A percentile compares a stretch with the other conserved stretches of the same genome.
phyloP scores from a whole-genome alignment of 2,797 vertebrate species.

The Phrynocephalus forsythii region DNA sequence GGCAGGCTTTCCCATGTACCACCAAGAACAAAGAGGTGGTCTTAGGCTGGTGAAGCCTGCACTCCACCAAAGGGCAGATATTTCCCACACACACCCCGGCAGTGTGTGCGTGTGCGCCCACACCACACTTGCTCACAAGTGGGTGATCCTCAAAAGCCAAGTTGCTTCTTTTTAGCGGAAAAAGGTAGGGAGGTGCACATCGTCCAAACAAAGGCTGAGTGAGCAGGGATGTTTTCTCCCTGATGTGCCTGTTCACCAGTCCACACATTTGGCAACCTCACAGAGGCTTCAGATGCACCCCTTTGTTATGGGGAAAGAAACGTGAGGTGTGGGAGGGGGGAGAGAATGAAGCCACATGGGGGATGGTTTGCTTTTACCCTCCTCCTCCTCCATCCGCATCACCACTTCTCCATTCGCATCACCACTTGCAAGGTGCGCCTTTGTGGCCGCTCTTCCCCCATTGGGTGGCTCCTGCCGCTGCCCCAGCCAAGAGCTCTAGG shows the following conservation, averaged over 20 bases:
- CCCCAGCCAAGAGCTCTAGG: slow-evolving; percentile 40
- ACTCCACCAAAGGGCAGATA: background rate
- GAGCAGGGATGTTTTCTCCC: no score
- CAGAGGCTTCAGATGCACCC: no score
- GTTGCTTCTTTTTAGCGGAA: background rate
- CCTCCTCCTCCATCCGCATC: slow-evolving; percentile 57
- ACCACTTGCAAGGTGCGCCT: slow-evolving; percentile 4
- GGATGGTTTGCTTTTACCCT: slow-evolving; percentile 71
- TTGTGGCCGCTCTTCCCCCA: background rate
- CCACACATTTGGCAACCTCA: no score
- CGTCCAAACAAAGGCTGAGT: background rate
- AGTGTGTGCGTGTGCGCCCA: no score
- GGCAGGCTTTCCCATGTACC: background rate
- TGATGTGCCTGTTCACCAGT: no score
- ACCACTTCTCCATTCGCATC: slow-evolving; percentile 2
- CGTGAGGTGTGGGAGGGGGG: no score
- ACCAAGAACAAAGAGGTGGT: slow-evolving; percentile 12
- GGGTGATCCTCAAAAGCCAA: background rate
- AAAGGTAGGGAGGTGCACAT: background rate
- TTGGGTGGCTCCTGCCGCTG: background rate
- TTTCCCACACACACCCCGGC: no score
- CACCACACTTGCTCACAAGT: background rate
- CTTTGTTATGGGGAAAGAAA: no score
- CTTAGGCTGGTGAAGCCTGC: background rate
- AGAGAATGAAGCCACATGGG: background rate